Conservation (phyloP, 2,797 vertebrate genomes). For the Amblyraja radiata region DNA sequence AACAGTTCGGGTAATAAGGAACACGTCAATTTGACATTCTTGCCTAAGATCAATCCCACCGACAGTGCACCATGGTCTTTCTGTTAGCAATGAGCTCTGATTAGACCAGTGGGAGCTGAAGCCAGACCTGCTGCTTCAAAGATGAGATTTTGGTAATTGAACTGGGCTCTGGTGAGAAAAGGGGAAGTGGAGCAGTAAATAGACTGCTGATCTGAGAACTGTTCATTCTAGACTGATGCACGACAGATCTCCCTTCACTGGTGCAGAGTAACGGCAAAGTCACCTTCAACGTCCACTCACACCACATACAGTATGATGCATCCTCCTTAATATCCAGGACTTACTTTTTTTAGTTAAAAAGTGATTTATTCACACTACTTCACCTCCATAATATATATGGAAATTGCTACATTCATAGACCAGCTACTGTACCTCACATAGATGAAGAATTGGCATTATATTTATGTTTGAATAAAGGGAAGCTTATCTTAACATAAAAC, state of each 20-base stretch:
- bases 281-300: background rate
- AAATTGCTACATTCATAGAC: background rate
- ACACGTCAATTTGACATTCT: background rate
- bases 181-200: background rate
- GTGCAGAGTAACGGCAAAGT: background rate
- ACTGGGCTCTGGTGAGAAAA: background rate
- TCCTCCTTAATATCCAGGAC: background rate
- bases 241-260: background rate
- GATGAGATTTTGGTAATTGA: background rate
- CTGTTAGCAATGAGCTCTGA: conserved; percentile 7
- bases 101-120: background rate
- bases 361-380: background rate
- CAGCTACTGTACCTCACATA: background rate
- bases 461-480: background rate
- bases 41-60: background rate
- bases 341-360: background rate
- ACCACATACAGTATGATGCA: background rate
- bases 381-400: background rate
- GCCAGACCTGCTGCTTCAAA: background rate
- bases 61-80: background rate
- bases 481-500: background rate
- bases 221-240: too few relatives aligned
- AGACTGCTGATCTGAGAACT: too few relatives aligned
- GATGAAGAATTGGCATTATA: background rate
- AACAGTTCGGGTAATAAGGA: background rate